Evolutionary conservation across 2,113 vertebrate species (phyloP).

Genomic region (Hirundichthys speculiger): DNA sequence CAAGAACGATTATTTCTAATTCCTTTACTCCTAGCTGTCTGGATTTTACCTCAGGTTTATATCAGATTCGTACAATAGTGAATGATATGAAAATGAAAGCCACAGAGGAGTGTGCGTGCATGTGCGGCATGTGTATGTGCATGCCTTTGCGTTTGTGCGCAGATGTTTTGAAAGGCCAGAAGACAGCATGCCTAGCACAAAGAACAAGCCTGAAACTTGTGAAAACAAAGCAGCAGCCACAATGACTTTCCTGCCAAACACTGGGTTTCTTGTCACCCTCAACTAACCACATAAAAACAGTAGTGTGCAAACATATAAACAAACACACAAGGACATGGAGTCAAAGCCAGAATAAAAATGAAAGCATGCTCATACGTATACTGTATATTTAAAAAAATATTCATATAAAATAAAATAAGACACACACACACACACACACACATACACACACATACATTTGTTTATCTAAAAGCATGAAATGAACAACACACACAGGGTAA

Average conservation of each 20-base stretch:
- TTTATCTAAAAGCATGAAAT: no score
- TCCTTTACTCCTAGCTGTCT: conserved; percentile 46
- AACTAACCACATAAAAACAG: conserved; percentile 46
- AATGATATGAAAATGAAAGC: conserved; percentile 45
- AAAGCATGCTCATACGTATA: conserved; percentile 1
- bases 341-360: conserved; percentile 31
- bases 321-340: conserved; percentile 6
- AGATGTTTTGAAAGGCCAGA: conserved; percentile 25
- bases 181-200: conserved; percentile 24
- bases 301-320: conserved; percentile 31
- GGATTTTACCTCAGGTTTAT: conserved; percentile 41
- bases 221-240: conserved; percentile 60
- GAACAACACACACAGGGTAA: no score
- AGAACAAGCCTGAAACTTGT: conserved; percentile 47
- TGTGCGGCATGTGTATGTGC: no score
- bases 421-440: conserved; percentile 21
- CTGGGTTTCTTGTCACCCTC: conserved; percentile 68
- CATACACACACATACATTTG: conserved; percentile 28
- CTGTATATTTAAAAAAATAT: no score
- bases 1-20: conserved; percentile 50
- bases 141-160: conserved; percentile 9
- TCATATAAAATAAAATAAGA: no score
- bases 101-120: conserved; percentile 7
- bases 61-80: conserved; percentile 24
- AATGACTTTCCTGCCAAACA: conserved; percentile 53